Evolutionary conservation across 2,888 invertebrate species (phyloP).

Genomic region (Desoria tigrina): DNA sequence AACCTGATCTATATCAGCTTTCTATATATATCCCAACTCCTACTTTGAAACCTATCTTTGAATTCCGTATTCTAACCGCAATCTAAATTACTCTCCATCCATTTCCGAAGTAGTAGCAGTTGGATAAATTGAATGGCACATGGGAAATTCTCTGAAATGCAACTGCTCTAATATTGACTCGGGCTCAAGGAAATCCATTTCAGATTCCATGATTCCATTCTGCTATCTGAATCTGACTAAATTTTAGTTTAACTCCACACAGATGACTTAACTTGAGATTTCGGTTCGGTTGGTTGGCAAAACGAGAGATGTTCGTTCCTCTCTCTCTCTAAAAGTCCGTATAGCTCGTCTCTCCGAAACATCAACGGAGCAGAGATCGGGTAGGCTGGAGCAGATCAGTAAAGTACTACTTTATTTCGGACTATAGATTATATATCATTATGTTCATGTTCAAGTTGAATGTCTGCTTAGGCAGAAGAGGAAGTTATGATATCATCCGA

Average conservation of each 20-base stretch:
- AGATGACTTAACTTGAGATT: slow-evolving; percentile 19
- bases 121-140: too few species aligned
- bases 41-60: too few species aligned
- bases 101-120: too few species aligned
- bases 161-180: too few species aligned
- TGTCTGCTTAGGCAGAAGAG: background rate
- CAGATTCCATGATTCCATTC: too few species aligned
- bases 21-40: too few species aligned
- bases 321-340: background rate
- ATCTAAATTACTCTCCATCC: too few species aligned
- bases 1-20: too few species aligned
- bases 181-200: too few species aligned
- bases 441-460: background rate
- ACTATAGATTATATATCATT: background rate
- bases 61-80: too few species aligned
- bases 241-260: slow-evolving; percentile 11
- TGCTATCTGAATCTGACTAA: slow-evolving; percentile 8
- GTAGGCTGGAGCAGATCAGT: background rate
- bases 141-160: too few species aligned
- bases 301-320: slow-evolving; percentile 20
- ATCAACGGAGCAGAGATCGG: slow-evolving; percentile 10
- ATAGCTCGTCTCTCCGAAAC: too few species aligned
- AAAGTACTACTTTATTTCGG: background rate
- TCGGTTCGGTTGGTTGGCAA: slow-evolving; percentile 12
- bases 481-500: slow-evolving; percentile 2